phyloP scores from a whole-genome alignment of 2,113 vertebrate genomes.

The Calidris pygmaea region DNA sequence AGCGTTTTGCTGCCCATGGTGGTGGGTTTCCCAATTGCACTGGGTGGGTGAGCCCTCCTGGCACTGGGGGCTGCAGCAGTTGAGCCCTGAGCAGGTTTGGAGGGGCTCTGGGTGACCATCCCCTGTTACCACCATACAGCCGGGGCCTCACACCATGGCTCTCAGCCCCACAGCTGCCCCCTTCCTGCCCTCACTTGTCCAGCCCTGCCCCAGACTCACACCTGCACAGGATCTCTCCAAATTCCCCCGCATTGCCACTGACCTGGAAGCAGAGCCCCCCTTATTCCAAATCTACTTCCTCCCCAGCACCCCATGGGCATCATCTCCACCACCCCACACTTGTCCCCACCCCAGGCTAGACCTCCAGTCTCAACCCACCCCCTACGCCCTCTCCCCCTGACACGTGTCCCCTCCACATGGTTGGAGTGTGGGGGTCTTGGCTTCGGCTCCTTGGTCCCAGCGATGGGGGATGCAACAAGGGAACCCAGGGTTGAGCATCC shows the following conservation, averaged over 20 bases:
- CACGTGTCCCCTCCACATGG: rapidly evolving
- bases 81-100: not conserved
- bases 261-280: not conserved
- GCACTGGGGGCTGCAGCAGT: not conserved
- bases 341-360: not conserved
- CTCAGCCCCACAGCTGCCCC: not conserved
- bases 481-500: not conserved
- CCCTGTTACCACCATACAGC: rapidly evolving
- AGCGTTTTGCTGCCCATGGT: not conserved
- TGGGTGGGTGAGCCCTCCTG: not conserved
- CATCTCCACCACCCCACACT: not conserved
- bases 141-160: not conserved
- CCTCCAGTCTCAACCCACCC: not conserved
- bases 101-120: not conserved
- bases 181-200: not conserved
- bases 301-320: rapidly evolving
- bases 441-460: not conserved
- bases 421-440: not conserved
- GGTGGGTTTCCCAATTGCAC: not conserved
- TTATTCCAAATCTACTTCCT: not conserved
- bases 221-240: not conserved
- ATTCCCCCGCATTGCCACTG: rapidly evolving
- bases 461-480: rapidly evolving
- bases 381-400: rapidly evolving
- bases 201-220: not conserved